These are phyloP conservation scores for Notolabrus celidotus DNA, from an alignment of 2,797 vertebrate genomes.

Conservation along the genomic window DNA sequence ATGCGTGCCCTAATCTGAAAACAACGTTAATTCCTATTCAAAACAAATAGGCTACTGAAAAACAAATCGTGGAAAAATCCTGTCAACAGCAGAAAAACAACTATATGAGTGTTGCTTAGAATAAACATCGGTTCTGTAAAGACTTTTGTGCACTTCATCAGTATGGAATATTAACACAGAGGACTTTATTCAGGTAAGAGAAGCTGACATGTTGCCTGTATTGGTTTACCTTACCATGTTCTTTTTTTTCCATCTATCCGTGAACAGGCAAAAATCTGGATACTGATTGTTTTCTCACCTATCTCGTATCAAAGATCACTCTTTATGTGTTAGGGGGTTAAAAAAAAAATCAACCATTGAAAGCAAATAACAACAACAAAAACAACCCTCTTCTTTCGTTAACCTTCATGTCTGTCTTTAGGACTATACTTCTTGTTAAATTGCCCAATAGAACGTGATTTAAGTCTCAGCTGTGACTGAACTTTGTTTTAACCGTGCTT, in stretches of 20 bases:
- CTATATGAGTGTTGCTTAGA: background rate
- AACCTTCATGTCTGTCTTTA: background rate
- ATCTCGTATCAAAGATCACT: too few species aligned
- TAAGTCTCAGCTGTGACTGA: background rate
- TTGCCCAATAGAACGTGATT: background rate
- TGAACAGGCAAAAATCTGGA: too few species aligned
- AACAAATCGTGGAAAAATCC: conserved; percentile 6
- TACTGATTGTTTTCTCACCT: too few species aligned
- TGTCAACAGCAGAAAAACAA: conserved; percentile 13
- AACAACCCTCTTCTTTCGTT: background rate
- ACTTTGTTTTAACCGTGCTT: background rate
- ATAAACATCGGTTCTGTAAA: background rate
- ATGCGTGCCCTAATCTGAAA: conserved; percentile 45
- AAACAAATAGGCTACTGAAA: background rate
- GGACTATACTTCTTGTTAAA: too few species aligned
- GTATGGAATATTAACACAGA: background rate
- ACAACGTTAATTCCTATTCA: conserved; percentile 39
- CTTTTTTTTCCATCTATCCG: background rate
- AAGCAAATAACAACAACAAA: background rate
- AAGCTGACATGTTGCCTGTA: background rate
- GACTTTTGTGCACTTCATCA: background rate
- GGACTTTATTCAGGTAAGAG: conserved; percentile 3
- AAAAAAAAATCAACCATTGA: too few species aligned
- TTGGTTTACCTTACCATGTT: background rate
- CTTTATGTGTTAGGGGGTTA: too few species aligned